These are phyloP conservation scores for Cheiracanthium punctorium DNA, from an alignment of 2,888 invertebrate species.

Conservation along the genomic window DNA sequence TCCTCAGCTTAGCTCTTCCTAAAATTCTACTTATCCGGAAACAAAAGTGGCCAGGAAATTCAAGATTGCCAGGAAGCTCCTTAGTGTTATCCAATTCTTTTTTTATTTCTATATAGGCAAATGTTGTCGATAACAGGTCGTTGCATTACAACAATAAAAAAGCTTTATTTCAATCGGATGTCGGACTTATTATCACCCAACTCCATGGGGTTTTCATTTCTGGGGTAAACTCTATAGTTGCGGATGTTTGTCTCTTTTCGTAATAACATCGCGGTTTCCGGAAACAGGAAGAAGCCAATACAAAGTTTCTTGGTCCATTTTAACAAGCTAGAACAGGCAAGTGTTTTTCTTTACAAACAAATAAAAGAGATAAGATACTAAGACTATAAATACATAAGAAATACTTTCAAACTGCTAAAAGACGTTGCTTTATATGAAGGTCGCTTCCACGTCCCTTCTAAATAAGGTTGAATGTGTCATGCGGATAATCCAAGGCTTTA, in stretches of 20 bases:
- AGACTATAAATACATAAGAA: background rate
- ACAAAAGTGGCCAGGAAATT: conserved; percentile 41
- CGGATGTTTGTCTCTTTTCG: conserved; percentile 64
- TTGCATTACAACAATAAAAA: conserved; percentile 63
- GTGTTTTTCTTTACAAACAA: background rate
- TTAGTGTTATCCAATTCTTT: conserved; percentile 35
- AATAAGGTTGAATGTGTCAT: too few relatives aligned
- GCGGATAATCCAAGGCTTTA: too few relatives aligned
- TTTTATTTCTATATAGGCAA: conserved; percentile 62
- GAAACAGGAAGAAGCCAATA: conserved; percentile 70
- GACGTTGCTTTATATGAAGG: too few relatives aligned
- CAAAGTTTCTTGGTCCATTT: conserved; percentile 61
- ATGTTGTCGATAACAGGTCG: conserved; percentile 60
- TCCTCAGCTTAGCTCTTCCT: too few relatives aligned
- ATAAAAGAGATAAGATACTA: background rate
- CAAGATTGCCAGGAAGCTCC: conserved; percentile 41
- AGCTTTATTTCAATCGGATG: conserved; percentile 64
- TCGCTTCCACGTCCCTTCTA: too few relatives aligned
- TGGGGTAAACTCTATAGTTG: conserved; percentile 56
- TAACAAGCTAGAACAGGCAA: conserved; percentile 19
- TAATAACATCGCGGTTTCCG: conserved; percentile 52
- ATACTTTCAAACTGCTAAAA: too few relatives aligned
- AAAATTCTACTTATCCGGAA: too few relatives aligned
- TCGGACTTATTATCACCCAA: conserved; percentile 51
- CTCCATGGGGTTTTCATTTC: conserved; percentile 66